These are phyloP conservation scores for Ia io DNA, from an alignment of 2,113 vertebrate genomes.

Conservation along the genomic window DNA sequence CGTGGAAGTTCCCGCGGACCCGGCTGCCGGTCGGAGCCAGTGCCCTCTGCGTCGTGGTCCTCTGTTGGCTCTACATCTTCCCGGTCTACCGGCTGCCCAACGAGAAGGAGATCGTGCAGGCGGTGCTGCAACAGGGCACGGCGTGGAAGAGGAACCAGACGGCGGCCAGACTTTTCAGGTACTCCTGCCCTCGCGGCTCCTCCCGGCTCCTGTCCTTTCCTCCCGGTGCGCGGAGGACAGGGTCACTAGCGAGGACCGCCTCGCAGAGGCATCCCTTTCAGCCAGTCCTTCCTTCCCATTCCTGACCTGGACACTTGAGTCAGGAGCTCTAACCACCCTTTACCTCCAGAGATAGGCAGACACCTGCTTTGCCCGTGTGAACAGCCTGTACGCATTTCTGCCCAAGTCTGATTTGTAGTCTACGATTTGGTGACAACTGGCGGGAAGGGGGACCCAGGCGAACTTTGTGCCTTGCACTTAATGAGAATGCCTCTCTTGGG, in stretches of 20 bases:
- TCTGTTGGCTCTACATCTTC: constrained; percentile 95
- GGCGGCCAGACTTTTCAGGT: constrained; percentile 90
- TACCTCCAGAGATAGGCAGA: neutral
- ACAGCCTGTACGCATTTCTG: neutral
- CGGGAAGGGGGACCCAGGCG: neutral
- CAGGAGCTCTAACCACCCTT: neutral
- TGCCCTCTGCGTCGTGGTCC: constrained; percentile 89
- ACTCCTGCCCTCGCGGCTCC: neutral
- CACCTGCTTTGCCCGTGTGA: neutral
- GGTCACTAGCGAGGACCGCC: constrained; percentile 49
- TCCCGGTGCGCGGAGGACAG: neutral
- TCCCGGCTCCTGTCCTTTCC: constrained; percentile 1
- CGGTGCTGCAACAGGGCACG: constrained; percentile 89
- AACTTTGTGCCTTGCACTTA: constrained; percentile 35
- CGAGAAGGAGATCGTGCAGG: constrained; percentile 92
- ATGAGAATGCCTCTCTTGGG: neutral
- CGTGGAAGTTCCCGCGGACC: constrained; percentile 88
- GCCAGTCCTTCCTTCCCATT: neutral
- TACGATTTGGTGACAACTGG: neutral
- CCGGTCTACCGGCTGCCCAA: constrained; percentile 90
- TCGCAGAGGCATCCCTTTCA: neutral
- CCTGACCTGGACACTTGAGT: neutral
- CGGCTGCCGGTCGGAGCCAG: constrained; percentile 90
- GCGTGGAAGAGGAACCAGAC: constrained; percentile 91
- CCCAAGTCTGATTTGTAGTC: neutral